Evolutionary conservation across 1,140 invertebrate species (phyloP).

Genomic region (Hyposmocoma kahamanoa): DNA sequence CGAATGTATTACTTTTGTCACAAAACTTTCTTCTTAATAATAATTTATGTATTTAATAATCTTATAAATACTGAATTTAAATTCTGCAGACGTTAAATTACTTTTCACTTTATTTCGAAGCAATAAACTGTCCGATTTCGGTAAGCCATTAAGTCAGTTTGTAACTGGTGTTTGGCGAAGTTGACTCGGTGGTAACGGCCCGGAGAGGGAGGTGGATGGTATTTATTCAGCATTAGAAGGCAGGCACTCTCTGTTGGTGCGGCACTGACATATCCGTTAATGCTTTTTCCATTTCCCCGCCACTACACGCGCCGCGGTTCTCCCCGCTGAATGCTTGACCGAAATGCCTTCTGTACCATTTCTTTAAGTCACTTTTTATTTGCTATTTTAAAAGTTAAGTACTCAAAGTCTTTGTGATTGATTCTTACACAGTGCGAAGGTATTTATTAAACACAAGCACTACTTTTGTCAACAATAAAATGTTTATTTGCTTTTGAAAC

Average conservation of each 20-base stretch:
- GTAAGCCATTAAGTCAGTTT: slow-evolving; percentile 10
- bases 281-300: slow-evolving; percentile 72
- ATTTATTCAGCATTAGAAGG: slow-evolving; percentile 69
- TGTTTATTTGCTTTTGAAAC: too few relatives aligned
- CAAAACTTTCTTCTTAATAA: slow-evolving; percentile 2
- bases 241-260: slow-evolving; percentile 64
- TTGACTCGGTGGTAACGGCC: slow-evolving; percentile 26
- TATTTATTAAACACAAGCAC: too few relatives aligned
- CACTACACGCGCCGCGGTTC: slow-evolving; percentile 33
- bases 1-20: background rate
- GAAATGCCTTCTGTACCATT: slow-evolving; percentile 32
- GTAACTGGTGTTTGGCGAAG: slow-evolving; percentile 15
- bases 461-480: too few relatives aligned
- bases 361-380: slow-evolving; percentile 23
- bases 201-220: slow-evolving; percentile 48
- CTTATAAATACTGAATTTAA: too few relatives aligned
- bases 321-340: slow-evolving; percentile 45
- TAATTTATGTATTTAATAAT: too few relatives aligned
- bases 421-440: background rate
- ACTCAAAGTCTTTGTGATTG: background rate
- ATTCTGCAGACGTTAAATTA: too few relatives aligned
- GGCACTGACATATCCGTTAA: slow-evolving; percentile 70
- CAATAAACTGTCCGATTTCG: slow-evolving; percentile 15
- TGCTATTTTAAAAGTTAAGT: background rate
- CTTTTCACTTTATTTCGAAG: background rate